Evolutionary conservation across 2,888 invertebrate genomes (phyloP), one percentile per base, ranked within the genome.

Genomic region (Eurytoma californica): DNA sequence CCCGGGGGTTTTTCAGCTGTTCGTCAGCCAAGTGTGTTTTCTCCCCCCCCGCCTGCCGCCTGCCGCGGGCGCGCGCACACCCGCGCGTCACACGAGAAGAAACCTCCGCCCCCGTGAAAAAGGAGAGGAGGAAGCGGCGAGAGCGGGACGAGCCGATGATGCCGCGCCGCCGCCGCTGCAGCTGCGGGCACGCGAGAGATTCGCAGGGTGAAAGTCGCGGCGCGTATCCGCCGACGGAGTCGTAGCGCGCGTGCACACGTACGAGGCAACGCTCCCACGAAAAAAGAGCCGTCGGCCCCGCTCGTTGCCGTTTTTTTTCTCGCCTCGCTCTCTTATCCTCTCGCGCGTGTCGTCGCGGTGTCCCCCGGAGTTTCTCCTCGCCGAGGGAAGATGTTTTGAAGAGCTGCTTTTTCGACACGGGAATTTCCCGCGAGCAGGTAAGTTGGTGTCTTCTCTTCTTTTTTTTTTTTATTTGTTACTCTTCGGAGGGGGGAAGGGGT

Each of bases 201-300:
- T 76, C 24, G 67, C 61, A 60, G 76, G 72, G 80, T 80, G 80
- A 80, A 80, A 80, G 80, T 80, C 72, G 72, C 63, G 24, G 53
- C 18, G n/a, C 30, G 51, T 28, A 9, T 28, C 28, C 39, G 63
- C 13, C 51, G 66, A 47, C 68, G 55, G 24, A 39, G 7, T 9
- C 39, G 39, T 39, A 39, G 39, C 39, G 39, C 39, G 39, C 39
- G 39, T 39, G 39, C 39, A 39, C 39, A 39, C 39, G 9, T 9
- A 9, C 9, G 24, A 24, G 24, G 9, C 39, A 9, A 39, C 39
- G 39, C 39, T 39, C 39, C 39, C 39, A 39, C 39, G 39, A 39
- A 39, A 39, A 39, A 39, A 39, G 28, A 60, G 60, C 24, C 20
- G 14, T 14, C 24, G 28, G 13, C 9, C 53, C n/a, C 49, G 49